These are phyloP conservation scores for Trachymyrmex septentrionalis DNA, from an alignment of 1,140 invertebrate genomes.

Conservation along the genomic window DNA sequence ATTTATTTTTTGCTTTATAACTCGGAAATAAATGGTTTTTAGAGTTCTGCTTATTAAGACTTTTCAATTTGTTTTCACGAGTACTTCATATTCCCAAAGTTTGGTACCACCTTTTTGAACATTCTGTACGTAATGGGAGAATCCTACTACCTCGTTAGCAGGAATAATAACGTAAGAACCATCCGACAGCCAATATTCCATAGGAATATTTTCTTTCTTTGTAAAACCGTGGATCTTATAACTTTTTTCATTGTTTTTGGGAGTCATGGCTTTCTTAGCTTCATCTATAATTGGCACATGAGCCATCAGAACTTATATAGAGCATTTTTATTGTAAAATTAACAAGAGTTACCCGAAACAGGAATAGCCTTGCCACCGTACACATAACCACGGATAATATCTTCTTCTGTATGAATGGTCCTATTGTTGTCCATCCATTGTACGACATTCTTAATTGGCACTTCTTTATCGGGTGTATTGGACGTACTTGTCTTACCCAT, in stretches of 20 bases:
- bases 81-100: too few relatives aligned
- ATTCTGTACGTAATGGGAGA: too few relatives aligned
- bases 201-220: slow-evolving; percentile 42
- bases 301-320: not conserved
- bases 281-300: slow-evolving; percentile 53
- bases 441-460: not conserved
- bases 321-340: not conserved
- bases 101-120: too few relatives aligned
- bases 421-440: slow-evolving; percentile 65
- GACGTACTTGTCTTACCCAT: not conserved
- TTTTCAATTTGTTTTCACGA: too few relatives aligned
- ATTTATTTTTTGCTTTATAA: too few relatives aligned
- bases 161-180: slow-evolving; percentile 67
- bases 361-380: slow-evolving; percentile 75
- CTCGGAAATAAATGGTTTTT: too few relatives aligned
- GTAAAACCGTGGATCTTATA: slow-evolving; percentile 71
- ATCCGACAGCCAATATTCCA: slow-evolving; percentile 64
- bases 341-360: slow-evolving; percentile 45
- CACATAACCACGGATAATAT: slow-evolving; percentile 74
- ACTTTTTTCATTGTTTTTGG: slow-evolving; percentile 44
- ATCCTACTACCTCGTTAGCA: slow-evolving; percentile 7
- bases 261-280: slow-evolving; percentile 55
- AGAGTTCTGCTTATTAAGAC: too few relatives aligned
- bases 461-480: not conserved
- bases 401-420: slow-evolving; percentile 46